Percentiles rank a stretch among this genome's conserved stretches.
Conservation (phyloP, 2,797 vertebrate species). For the Simalia tracyae region DNA sequence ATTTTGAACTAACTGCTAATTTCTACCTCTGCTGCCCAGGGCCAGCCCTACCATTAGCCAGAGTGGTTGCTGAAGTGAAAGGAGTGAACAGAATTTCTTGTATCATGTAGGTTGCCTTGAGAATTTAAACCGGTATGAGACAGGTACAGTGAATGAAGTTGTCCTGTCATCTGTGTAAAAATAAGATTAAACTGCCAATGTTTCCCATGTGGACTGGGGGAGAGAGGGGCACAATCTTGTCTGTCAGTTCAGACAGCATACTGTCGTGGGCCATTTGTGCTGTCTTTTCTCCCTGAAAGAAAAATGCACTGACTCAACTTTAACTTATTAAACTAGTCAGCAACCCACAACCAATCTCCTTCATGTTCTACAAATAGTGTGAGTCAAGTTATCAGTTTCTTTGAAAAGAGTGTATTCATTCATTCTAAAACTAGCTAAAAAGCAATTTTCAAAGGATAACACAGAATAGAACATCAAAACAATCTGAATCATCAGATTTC, state of each 20-base stretch:
- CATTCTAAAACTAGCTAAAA: neutral
- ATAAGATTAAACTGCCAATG: neutral
- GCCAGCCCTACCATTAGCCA: neutral
- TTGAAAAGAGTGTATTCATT: neutral
- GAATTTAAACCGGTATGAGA: neutral
- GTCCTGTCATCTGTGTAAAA: neutral
- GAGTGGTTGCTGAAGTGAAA: neutral
- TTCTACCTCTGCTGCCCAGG: neutral
- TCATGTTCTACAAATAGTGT: neutral
- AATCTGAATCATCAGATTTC: neutral
- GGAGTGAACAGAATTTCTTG: neutral
- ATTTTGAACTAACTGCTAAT: neutral
- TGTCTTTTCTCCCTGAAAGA: neutral
- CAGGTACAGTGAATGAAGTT: neutral
- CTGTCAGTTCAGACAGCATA: neutral
- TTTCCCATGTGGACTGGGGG: neutral
- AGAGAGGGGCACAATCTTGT: neutral
- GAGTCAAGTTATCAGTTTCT: neutral
- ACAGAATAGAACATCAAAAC: neutral
- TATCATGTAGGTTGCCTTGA: neutral
- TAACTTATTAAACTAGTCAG: neutral
- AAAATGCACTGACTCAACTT: neutral
- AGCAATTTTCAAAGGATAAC: neutral
- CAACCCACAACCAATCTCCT: neutral
- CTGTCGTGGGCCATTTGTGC: neutral